Conservation (phyloP, 2,113 vertebrate species). For the Mungos mungo region DNA sequence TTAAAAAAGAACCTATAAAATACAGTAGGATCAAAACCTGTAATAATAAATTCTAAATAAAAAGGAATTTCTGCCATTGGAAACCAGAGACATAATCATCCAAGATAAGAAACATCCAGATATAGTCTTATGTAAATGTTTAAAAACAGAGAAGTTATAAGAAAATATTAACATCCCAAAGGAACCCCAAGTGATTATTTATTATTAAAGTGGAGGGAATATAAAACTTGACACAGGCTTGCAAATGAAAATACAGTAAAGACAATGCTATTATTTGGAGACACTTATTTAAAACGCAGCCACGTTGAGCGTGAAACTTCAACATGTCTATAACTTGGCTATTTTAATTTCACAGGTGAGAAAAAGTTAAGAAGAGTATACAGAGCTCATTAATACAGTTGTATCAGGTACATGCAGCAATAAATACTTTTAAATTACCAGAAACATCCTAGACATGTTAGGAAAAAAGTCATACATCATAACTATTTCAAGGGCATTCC, state of each 20-base stretch:
- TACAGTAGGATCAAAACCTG: neutral
- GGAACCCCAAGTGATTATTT: neutral
- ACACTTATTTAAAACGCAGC: neutral
- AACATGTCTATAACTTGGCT: neutral
- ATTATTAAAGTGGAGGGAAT: neutral
- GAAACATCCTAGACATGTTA: neutral
- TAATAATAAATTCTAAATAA: neutral
- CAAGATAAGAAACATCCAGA: neutral
- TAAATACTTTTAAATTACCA: constrained; percentile 41
- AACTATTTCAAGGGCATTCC: constrained; percentile 23
- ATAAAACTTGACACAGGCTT: neutral
- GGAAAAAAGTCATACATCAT: neutral
- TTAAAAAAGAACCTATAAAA: constrained; percentile 23
- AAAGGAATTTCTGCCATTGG: neutral
- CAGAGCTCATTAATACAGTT: constrained; percentile 16
- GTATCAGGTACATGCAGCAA: neutral
- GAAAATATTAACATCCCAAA: neutral
- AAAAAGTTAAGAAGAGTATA: neutral
- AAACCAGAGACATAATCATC: neutral
- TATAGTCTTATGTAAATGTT: neutral
- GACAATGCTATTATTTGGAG: neutral
- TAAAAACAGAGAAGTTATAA: neutral
- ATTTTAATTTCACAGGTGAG: constrained; percentile 47
- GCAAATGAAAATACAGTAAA: constrained; percentile 7
- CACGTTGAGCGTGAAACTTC: neutral